Base-by-base conservation (phyloP, 2,797 vertebrate species). In the Passerculus sandwichensis region DNA sequence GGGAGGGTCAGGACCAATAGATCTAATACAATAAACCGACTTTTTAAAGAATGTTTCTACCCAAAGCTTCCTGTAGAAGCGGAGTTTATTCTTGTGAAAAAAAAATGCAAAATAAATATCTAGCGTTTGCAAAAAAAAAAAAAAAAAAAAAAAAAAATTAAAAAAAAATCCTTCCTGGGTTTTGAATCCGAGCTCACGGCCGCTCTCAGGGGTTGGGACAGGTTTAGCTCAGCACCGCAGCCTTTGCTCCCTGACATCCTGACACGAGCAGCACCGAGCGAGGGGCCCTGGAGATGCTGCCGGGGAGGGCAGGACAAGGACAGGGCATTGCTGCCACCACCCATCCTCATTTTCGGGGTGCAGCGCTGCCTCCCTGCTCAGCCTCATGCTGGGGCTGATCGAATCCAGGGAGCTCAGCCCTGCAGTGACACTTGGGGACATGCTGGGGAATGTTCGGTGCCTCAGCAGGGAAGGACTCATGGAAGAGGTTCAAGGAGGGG, bases 41-140 rank as follows among this genome's bases (percentile, higher is more conserved):
- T 70, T 93, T 89, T 86, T 75, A 15, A 95, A 87, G 69, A 74
- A 72, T 38, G 51, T 96, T 96, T 97, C 70, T 87, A 96, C 84
- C 90, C 79, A 38, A 80, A 95, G 87, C 77, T 94, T 89, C 93
- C 91, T 57, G 60, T 93, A 94, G 83, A 69, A 90, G 88, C 91
- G 74, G 70, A 95, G 85, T 96, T 96, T 96, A 96, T 96, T 96
- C 96, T 96, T 95, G 85, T 92, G 92, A 90, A 87, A 90, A 87
- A 90, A 87, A 87, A 89, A 84, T 65, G 60, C 91, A 92, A 97
- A 97, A 97, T 97, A 97, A 97, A 96, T 53, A 77, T 7, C 38
- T 85, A 95, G 85, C 1, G 1, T 95, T 96, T 96, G 78, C 62
- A 88, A 45, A 15, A 61, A 60, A 59, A 36, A 59, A 57, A 57